Conservation (phyloP, 2,113 vertebrate genomes). For the Peromyscus californicus region DNA sequence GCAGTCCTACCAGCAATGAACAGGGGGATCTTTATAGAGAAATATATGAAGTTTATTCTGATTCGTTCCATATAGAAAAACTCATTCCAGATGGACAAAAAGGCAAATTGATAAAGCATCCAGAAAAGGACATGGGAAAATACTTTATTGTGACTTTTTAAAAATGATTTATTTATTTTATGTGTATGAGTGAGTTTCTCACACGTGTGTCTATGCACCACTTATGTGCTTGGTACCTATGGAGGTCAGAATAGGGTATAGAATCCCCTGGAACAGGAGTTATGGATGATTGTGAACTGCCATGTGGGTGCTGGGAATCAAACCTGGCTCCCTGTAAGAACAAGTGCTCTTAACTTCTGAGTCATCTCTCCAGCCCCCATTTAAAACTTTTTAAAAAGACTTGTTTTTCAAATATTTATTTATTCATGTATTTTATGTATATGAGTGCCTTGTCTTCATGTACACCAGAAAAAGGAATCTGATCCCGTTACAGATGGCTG, state of each 20-base stretch:
- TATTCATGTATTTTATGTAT: too few species aligned
- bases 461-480: too few species aligned
- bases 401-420: not conserved
- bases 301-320: not conserved
- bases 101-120: not conserved
- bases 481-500: too few species aligned
- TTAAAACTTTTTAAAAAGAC: not conserved
- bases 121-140: not conserved
- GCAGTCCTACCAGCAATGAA: not conserved
- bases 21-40: not conserved
- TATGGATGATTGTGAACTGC: not conserved
- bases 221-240: not conserved
- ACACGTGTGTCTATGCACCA: not conserved
- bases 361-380: not conserved
- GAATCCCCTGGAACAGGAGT: not conserved
- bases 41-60: not conserved
- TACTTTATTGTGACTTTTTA: not conserved
- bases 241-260: not conserved
- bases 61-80: not conserved
- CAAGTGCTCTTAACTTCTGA: not conserved
- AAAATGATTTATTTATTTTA: not conserved
- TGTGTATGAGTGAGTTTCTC: not conserved
- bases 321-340: too few species aligned
- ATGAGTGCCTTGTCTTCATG: too few species aligned
- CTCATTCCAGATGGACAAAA: not conserved